Base-by-base conservation (phyloP, 2,888 invertebrate genomes). In the Crossocerus cetratus region DNA sequence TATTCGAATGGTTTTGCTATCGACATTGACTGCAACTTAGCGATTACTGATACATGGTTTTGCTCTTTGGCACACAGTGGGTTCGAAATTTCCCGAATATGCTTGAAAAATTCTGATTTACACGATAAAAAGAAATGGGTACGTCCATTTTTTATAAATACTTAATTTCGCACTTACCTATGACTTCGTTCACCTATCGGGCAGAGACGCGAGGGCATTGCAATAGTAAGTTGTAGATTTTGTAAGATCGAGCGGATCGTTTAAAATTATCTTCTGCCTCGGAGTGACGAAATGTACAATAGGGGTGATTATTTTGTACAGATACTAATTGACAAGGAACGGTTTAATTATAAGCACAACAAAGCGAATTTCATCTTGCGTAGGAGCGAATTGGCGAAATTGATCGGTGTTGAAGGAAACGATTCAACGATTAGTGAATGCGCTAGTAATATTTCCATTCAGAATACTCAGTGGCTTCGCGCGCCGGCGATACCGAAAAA, bases 151-250 rank as follows among this genome's bases (percentile, higher is more conserved):
- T 3, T 32, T 8, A 32, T 32, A 32, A 1, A 49, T n/a, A 13
- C 49, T 49, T 49, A 16, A 49, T 49, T 16, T 49, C 14, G 49
- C 14, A 49, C 49, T 49, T 49, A 43, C 56, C 22, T 11, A 16
- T 67, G 42, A 69, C 53, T 66, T 61, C 56, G 67, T 61, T 16
- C 60, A 65, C 44, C 44, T 62, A 57, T 54, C 61, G 64, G 61
- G 67, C 64, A 70, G 60, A 74, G 64, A 67, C 65, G 64, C 70
- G 74, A 74, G 74, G 76, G 74, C 74, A 76, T 76, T 76, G 70
- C 54, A 66, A 64, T 74, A 65, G 65, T 22, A 57, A 66, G 66
- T 22, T 14, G 74, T 70, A 66, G 64, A 67, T 74, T 54, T 21
- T 64, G 56, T 42, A 53, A 58, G 53, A 57, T 43, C 58, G 57